Base-by-base conservation (phyloP, 2,888 invertebrate genomes). In the Caenorhabditis doughertyi region DNA sequence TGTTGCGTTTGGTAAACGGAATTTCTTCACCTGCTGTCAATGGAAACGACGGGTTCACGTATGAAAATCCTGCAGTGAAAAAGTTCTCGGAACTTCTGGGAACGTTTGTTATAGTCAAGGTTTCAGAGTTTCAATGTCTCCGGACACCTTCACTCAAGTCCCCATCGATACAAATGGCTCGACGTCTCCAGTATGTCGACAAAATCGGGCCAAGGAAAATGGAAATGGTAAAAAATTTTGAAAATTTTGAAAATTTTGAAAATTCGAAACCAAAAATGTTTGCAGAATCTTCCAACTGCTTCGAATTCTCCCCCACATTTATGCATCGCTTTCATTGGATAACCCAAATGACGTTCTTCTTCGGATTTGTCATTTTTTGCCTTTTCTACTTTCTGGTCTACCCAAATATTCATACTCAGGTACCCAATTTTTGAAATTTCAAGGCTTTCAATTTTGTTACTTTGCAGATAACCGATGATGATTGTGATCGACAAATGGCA, bases 301-400 rank as follows among this genome's bases (percentile, higher is more conserved):
- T 86, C 25, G 84, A 87, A 51, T 87, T 88, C 73, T 84, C 88
- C 9, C 85, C 87, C 3, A 81, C 79, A 13, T 88, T 88, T 58
- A 88, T 91, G 87, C 86, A 89, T 18, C 84, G 90, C 35, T 91
- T 91, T 68, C 91, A 91, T 44, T 91, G 91, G 90, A 89, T 90
- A 70, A 85, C 89, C 1, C 85, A 91, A 88, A 89, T 91, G 88
- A 81, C 84, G 2, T 91, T 91, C 80, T 91, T 91, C 80, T 88
- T 91, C 73, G 88, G 88, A 2, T 91, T 91, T 74, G 88, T 90
- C 67, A 76, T 89, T 18, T 91, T 91, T 83, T 89, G 89, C 65
- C 77, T 90, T 8, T 91, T 91, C 80, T 91, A 88, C 65, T 91
- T 91, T 79, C 80, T 91, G 32, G 86, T 91, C 55, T 91, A 91